Evolutionary conservation across 2,888 invertebrate species (phyloP), one percentile per base, ranked within the genome.

Genomic region (Mythimna lalbum): DNA sequence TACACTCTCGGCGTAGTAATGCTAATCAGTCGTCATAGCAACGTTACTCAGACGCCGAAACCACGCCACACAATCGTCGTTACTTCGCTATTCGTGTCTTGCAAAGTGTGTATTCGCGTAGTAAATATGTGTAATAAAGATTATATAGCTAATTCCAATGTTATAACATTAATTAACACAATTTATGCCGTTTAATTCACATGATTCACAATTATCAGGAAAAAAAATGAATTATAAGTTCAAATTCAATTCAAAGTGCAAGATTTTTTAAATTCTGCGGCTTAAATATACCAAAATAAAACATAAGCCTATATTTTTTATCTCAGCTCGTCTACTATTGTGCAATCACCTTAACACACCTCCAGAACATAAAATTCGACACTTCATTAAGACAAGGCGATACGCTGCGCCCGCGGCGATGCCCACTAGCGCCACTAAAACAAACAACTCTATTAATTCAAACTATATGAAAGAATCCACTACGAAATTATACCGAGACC

Each of bases 401-500:
- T 91, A 90, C 84, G 85, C 86, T 89, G 80, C 91, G 94, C 95
- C 95, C 87, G 93, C 92, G 92, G 95, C 93, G 91, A 53, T 83
- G 82, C 82, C 85, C 85, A 84, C 81, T 85, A 84, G 83, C 83
- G 84, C 87, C 88, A 85, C 90, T 91, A 94, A 95, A 95, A 95
- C 95, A 94, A 96, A 95, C 95, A 95, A 88, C 91, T 94, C 92
- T 93, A 95, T 95, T 93, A 94, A 95, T 94, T 93, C 86, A 86
- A 73, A 89, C 88, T 88, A 87, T 90, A 89, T 86, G 86, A 88
- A 70, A 49, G 69, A 88, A 89, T 86, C 87, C 77, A 82, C 82
- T 86, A 88, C 84, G 78, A 90, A 91, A 92, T 90, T 90, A 92
- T 87, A 90, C 88, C 80, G 85, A 86, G 84, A 86, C 87, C 86